Percentiles rank a stretch among this genome's conserved stretches.
Evolutionary conservation across 1,140 invertebrate species (phyloP).

Genomic region (Lasioglossum albipes): DNA sequence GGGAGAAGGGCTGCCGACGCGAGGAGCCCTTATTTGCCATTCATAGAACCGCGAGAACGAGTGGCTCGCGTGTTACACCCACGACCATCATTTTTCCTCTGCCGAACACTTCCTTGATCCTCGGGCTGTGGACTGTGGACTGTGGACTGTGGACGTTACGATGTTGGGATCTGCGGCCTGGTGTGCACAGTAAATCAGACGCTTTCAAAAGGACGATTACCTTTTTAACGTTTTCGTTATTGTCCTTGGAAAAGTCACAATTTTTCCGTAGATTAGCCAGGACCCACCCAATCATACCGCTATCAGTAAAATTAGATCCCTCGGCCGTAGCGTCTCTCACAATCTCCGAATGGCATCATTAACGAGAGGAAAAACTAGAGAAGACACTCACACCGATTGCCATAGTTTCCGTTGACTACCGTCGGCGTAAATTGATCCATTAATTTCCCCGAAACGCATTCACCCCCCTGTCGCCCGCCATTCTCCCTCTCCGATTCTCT

Average conservation of each 20-base stretch:
- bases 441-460: background rate
- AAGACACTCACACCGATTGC: background rate
- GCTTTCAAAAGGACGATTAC: no score
- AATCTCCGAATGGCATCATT: background rate
- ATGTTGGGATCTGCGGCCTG: conserved; percentile 7
- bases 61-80: conserved; percentile 61
- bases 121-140: no score
- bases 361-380: background rate
- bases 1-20: conserved; percentile 38
- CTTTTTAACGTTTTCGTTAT: no score
- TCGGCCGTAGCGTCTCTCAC: background rate
- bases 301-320: no score
- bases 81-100: conserved; percentile 38
- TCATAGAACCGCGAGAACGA: conserved; percentile 68
- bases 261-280: background rate
- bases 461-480: background rate
- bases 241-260: background rate
- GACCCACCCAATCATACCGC: no score
- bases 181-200: no score
- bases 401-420: background rate
- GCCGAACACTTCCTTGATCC: conserved; percentile 15
- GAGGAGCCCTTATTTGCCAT: conserved; percentile 70
- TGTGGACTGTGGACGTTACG: conserved; percentile 1
- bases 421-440: conserved; percentile 6
- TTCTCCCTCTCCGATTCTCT: background rate